phyloP scores from a whole-genome alignment of 2,113 vertebrate genomes.

The Indri indri region DNA sequence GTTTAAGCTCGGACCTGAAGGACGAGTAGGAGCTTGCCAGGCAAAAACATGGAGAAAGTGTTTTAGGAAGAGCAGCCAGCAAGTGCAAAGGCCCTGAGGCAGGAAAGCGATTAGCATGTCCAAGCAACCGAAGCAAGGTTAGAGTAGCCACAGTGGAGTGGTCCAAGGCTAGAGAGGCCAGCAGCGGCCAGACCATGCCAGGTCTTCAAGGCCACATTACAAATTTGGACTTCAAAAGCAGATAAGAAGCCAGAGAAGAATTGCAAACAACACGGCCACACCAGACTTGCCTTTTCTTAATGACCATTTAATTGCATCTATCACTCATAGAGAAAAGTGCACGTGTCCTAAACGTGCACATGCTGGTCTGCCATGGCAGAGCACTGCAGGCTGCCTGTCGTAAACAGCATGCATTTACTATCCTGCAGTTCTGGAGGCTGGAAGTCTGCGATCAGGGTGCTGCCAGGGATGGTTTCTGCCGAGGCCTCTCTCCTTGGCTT shows the following conservation, averaged over 20 bases:
- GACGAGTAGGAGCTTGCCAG: background rate
- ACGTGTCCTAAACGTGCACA: fast-evolving
- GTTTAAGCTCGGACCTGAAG: background rate
- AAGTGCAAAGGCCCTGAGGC: background rate
- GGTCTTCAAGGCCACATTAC: background rate
- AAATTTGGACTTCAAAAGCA: background rate
- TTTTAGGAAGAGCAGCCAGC: background rate
- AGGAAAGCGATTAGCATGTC: background rate
- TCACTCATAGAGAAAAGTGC: fast-evolving
- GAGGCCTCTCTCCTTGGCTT: background rate
- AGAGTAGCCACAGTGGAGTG: background rate
- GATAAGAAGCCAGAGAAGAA: background rate
- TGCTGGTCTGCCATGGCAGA: background rate
- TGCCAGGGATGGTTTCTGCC: background rate
- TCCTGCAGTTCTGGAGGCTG: background rate
- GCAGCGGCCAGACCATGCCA: fast-evolving
- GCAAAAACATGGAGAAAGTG: background rate
- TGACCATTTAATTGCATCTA: fast-evolving
- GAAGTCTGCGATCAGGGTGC: background rate
- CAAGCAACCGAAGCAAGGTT: background rate
- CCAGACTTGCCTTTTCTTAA: background rate
- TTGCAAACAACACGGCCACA: background rate
- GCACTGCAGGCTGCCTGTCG: fast-evolving
- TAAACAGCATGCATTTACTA: fast-evolving
- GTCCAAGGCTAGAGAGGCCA: background rate